Conservation (phyloP, 1,140 invertebrate genomes). For the Apis cerana region DNA sequence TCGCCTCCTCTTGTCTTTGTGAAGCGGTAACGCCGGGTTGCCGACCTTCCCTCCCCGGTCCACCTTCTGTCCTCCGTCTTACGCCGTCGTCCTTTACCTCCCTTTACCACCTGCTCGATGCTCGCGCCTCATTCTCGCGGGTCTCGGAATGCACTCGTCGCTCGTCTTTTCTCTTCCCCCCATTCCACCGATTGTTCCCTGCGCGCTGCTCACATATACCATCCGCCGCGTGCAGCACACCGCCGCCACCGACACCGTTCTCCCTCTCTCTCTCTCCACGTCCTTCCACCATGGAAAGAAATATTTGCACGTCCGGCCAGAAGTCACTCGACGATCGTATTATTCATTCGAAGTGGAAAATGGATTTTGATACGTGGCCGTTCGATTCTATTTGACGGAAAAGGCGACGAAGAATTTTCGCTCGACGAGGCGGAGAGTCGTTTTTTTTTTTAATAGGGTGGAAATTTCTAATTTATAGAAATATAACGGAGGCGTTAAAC, state of each 20-base stretch:
- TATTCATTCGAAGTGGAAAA: conserved; percentile 13
- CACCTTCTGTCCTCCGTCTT: conserved; percentile 40
- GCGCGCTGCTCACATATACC: conserved; percentile 29
- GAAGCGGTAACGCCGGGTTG: conserved; percentile 49
- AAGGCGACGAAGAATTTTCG: neutral
- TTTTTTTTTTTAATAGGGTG: too few species aligned
- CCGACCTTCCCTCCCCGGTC: conserved; percentile 39
- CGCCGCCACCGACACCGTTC: neutral
- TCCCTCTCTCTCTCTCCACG: neutral
- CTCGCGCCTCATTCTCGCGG: conserved; percentile 56
- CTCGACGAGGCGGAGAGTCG: too few species aligned
- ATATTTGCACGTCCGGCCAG: conserved; percentile 42
- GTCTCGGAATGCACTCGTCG: conserved; percentile 53
- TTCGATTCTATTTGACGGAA: too few species aligned
- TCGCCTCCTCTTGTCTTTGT: conserved; percentile 38
- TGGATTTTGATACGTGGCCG: neutral
- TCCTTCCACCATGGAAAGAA: conserved; percentile 16
- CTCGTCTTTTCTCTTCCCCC: conserved; percentile 49
- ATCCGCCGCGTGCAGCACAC: neutral
- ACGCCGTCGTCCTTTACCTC: conserved; percentile 47
- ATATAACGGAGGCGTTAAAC: too few species aligned
- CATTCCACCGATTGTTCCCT: conserved; percentile 48
- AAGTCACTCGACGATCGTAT: conserved; percentile 46
- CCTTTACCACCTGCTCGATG: conserved; percentile 53
- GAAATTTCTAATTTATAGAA: too few species aligned